Evolutionary conservation across 1,140 invertebrate genomes (phyloP).

Genomic region (Apis dorsata): DNA sequence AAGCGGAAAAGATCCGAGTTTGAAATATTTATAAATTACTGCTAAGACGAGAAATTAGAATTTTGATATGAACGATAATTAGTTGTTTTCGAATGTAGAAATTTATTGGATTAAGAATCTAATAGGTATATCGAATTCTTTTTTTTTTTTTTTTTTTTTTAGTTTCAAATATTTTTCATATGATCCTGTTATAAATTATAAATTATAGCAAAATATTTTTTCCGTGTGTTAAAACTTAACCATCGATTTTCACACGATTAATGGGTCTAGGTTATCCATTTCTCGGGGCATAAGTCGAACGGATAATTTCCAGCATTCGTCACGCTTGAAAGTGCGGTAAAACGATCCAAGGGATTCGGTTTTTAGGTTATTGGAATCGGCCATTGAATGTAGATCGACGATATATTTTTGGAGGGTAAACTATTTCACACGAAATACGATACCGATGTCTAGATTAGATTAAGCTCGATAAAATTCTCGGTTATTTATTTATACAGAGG

Average conservation of each 20-base stretch:
- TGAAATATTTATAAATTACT: no score
- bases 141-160: no score
- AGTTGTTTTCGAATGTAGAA: no score
- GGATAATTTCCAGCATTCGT: conserved; percentile 1
- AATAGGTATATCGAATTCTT: no score
- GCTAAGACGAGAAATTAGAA: no score
- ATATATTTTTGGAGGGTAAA: not conserved
- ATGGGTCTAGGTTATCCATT: not conserved
- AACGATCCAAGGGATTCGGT: not conserved
- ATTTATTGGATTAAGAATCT: no score
- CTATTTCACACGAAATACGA: conserved; percentile 10
- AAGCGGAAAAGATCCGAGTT: no score
- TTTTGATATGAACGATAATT: no score
- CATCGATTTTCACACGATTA: not conserved
- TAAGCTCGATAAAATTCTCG: not conserved
- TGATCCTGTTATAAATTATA: no score
- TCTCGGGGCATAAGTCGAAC: not conserved
- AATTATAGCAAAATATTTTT: no score
- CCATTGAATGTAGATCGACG: not conserved
- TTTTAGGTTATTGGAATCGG: not conserved
- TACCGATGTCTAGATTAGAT: conserved; percentile 15
- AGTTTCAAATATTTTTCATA: no score
- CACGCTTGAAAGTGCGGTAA: not conserved
- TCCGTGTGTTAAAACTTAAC: no score
- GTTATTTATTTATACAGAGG: conserved; percentile 5